Evolutionary conservation across 2,113 vertebrate genomes (phyloP).

Genomic region (Tichodroma muraria): DNA sequence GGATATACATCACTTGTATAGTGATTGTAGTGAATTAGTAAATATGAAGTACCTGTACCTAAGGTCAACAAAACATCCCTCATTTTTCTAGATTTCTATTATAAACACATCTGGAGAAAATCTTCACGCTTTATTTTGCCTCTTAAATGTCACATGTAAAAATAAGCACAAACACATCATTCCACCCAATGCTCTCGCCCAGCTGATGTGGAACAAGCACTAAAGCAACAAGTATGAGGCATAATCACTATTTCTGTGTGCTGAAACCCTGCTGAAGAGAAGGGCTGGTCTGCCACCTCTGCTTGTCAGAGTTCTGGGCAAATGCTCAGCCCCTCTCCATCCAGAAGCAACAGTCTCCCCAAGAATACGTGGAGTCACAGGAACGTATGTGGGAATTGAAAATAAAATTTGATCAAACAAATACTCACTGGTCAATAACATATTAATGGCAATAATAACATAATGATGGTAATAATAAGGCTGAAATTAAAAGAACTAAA

Average conservation of each 20-base stretch:
- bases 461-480: background rate
- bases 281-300: background rate
- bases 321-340: background rate
- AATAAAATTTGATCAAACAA: background rate
- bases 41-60: background rate
- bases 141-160: background rate
- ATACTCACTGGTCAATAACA: background rate
- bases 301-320: background rate
- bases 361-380: background rate
- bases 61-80: background rate
- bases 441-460: too few species aligned
- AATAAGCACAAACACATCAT: background rate
- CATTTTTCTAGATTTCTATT: background rate
- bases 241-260: background rate
- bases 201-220: background rate
- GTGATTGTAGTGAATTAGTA: background rate
- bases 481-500: background rate
- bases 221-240: background rate
- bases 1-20: background rate
- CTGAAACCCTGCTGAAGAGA: background rate
- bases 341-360: background rate
- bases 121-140: background rate
- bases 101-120: constrained; percentile 15
- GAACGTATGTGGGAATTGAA: background rate
- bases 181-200: background rate